phyloP scores from a whole-genome alignment of 2,888 invertebrate genomes.

The Terebella lapidaria region DNA sequence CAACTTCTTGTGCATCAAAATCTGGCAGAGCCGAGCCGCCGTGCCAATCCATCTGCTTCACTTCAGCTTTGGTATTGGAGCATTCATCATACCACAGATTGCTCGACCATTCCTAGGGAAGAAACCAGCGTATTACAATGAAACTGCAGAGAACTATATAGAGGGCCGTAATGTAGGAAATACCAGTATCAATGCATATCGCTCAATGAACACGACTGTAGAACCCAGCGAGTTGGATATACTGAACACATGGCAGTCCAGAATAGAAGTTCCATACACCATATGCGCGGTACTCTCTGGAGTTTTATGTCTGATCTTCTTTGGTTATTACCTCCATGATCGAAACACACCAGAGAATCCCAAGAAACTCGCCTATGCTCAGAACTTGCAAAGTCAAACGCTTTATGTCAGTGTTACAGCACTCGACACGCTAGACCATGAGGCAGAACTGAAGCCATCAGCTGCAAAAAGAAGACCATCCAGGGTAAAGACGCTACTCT shows the following conservation, averaged over 20 bases:
- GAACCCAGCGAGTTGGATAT: background rate
- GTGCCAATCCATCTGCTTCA: slow-evolving; percentile 33
- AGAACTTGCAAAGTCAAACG: no score
- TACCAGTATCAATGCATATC: slow-evolving; percentile 8
- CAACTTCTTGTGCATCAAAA: slow-evolving; percentile 28
- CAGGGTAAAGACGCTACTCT: background rate
- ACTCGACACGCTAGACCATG: no score
- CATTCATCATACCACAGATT: slow-evolving; percentile 32
- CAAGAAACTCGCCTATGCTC: background rate
- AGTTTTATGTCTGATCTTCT: background rate
- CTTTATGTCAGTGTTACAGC: no score
- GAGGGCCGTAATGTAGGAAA: background rate
- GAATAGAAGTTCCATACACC: background rate
- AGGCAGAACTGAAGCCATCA: background rate
- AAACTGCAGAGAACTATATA: no score
- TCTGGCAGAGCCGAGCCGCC: slow-evolving; percentile 35
- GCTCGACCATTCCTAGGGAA: slow-evolving; percentile 35
- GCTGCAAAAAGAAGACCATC: background rate
- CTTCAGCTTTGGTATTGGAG: slow-evolving; percentile 37
- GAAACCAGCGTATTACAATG: no score
- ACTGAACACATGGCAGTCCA: background rate
- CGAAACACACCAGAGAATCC: background rate
- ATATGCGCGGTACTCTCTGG: background rate
- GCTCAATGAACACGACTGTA: no score
- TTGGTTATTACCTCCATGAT: background rate